A percentile compares a stretch with the other conserved stretches of the same genome.
These are phyloP conservation scores for Muntiacus reevesi DNA, from an alignment of 2,113 vertebrate genomes.

Conservation along the genomic window DNA sequence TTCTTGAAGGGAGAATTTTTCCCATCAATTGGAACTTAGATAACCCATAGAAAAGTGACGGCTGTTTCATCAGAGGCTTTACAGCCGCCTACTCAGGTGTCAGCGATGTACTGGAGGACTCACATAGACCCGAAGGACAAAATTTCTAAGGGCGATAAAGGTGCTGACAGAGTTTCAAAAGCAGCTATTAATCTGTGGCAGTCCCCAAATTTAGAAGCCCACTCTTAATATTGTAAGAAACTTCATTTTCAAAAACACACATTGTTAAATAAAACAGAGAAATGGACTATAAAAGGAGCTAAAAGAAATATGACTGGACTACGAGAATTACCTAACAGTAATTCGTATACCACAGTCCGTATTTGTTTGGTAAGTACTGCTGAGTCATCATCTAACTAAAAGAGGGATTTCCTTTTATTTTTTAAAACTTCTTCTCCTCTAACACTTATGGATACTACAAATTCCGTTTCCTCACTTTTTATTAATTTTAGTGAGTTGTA, in stretches of 20 bases:
- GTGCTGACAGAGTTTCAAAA: neutral
- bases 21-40: neutral
- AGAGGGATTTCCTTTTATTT: neutral
- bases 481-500: conserved; percentile 22
- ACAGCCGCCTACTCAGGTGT: neutral
- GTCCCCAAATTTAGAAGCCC: neutral
- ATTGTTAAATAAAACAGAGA: neutral
- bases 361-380: neutral
- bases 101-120: neutral
- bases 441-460: neutral
- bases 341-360: neutral
- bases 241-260: neutral
- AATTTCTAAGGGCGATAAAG: neutral
- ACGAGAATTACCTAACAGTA: neutral
- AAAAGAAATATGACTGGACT: neutral
- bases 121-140: neutral
- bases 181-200: neutral
- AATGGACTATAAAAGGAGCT: neutral
- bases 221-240: neutral
- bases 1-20: neutral
- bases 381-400: neutral
- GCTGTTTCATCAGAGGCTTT: neutral
- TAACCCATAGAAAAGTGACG: neutral
- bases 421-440: neutral
- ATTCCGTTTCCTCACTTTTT: neutral